Evolutionary conservation across 1,140 invertebrate genomes (phyloP), one percentile per base, ranked within the genome.

Genomic region (Chymomyza costata): DNA sequence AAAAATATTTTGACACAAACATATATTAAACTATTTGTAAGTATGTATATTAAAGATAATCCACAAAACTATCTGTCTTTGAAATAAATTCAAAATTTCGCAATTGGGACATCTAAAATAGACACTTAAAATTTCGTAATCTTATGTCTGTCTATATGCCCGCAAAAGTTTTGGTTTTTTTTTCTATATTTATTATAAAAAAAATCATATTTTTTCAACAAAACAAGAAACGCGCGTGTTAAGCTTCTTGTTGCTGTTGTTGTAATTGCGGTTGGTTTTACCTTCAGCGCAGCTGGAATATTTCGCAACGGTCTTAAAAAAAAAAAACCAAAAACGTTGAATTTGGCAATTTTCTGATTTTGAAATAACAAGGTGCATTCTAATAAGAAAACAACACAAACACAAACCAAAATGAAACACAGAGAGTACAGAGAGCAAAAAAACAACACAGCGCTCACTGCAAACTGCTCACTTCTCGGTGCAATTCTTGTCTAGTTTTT

Each of bases 351-450:
- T 68, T 68, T 80, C 73, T 52, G 64, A 81, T 80, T 80, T 80
- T 65, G 71, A 80, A 80, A 81, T 80, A 73, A 80, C 74, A 80
- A 80, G 73, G 73, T 80, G 73, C 73, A 80, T 80, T 80, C 74
- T 80, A 80, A 68, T 54, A 58, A 51, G 44, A 52, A 58, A 58
- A 3, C 10, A 7, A 15, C 15, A 10, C 35, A 63, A 16, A 67
- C 63, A 66, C 51, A 59, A 45, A 39, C 51, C 45, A 47, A n/a
- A n/a, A n/a, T n/a, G n/a, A n/a, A n/a, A n/a, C n/a, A n/a, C n/a
- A n/a, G n/a, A n/a, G n/a, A n/a, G n/a, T n/a, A n/a, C n/a, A n/a
- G n/a, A n/a, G n/a, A n/a, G n/a, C n/a, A n/a, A n/a, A n/a, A n/a
- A n/a, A n/a, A n/a, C n/a, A n/a, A n/a, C n/a, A n/a, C n/a, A n/a